Evolutionary conservation across 2,113 vertebrate species (phyloP).

Genomic region (Petrocephalus zakoni): DNA sequence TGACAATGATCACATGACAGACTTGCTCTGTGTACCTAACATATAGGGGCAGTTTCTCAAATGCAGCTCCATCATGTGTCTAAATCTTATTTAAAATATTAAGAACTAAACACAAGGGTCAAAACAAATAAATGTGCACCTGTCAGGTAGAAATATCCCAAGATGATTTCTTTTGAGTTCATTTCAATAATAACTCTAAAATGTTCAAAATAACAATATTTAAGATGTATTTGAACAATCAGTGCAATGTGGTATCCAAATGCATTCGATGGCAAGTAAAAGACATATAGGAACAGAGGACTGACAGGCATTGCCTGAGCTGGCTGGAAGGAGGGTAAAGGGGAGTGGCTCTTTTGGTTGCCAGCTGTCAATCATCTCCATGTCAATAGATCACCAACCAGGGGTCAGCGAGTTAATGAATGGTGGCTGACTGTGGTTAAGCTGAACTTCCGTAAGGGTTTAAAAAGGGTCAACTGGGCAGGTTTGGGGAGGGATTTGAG

Average conservation of each 20-base stretch:
- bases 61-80: too few relatives aligned
- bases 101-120: neutral
- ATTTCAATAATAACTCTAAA: neutral
- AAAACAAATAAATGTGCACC: neutral
- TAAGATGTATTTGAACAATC: neutral
- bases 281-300: neutral
- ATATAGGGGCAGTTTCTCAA: too few relatives aligned
- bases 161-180: neutral
- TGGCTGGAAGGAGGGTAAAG: neutral
- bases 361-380: neutral
- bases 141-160: neutral
- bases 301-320: neutral
- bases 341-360: neutral
- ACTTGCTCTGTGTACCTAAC: too few relatives aligned
- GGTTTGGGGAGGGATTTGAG: neutral
- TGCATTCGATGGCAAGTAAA: neutral
- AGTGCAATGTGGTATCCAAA: neutral
- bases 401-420: constrained; percentile 3
- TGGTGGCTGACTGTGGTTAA: neutral
- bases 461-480: neutral
- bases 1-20: too few relatives aligned
- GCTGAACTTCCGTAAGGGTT: neutral
- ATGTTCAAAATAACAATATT: neutral
- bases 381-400: neutral
- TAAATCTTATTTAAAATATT: too few relatives aligned